Percentiles rank a stretch among this genome's conserved stretches.
These are phyloP conservation scores for Brachypalpus laphriformis DNA, from an alignment of 2,888 invertebrate genomes.

Conservation along the genomic window DNA sequence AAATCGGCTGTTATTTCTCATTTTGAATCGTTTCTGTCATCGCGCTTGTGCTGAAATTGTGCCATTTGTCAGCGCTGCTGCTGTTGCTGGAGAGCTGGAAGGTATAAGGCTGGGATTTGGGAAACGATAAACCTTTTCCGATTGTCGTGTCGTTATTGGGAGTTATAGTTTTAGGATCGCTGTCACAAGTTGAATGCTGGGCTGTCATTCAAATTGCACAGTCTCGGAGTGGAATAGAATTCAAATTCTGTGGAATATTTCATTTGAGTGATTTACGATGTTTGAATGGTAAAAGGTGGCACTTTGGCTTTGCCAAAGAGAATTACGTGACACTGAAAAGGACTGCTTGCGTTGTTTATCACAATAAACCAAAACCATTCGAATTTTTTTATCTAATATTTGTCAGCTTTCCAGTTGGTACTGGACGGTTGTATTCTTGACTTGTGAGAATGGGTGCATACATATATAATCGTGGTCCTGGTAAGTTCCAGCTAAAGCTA, in stretches of 20 bases:
- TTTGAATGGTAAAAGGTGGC: constrained; percentile 12
- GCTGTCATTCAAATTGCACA: constrained; percentile 56
- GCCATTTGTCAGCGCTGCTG: constrained; percentile 60
- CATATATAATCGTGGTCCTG: no score
- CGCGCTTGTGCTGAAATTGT: constrained; percentile 61
- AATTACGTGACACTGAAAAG: constrained; percentile 1
- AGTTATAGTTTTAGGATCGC: constrained; percentile 56
- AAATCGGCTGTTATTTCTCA: constrained; percentile 73
- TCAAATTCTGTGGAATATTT: constrained; percentile 53
- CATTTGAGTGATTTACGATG: constrained; percentile 65
- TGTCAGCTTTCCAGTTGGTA: no score
- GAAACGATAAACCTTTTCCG: constrained; percentile 62
- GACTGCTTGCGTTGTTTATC: neutral
- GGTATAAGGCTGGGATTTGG: neutral
- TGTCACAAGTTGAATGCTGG: constrained; percentile 46
- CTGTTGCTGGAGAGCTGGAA: neutral
- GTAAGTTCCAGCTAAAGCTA: no score
- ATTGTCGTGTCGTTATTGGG: constrained; percentile 58
- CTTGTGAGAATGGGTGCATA: no score
- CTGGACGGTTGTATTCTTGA: no score
- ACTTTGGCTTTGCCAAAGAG: neutral
- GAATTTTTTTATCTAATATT: no score
- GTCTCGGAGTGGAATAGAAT: constrained; percentile 39
- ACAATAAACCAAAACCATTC: neutral
- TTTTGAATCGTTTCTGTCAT: constrained; percentile 72